Evolutionary conservation across 2,113 vertebrate species (phyloP), one percentile per base, ranked within the genome.

Genomic region (Thalassarche chlororhynchos): DNA sequence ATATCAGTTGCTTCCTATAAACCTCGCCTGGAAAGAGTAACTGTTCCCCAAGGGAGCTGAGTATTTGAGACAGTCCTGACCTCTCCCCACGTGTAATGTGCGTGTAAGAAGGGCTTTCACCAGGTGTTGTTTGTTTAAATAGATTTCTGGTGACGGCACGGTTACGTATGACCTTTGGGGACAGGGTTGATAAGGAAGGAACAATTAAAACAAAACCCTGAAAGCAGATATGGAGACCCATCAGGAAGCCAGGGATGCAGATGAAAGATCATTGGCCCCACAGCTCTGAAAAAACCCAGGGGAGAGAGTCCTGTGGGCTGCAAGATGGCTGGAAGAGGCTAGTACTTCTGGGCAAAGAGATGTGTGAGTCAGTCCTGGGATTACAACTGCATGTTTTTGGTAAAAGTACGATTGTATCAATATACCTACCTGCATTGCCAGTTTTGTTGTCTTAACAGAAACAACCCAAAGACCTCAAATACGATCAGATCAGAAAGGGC

Each of bases 121-220:
- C 91, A 91, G 91, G 93, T 92, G 91, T 14, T 96, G 80, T 78
- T 97, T 94, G 87, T 92, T 95, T 84, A 91, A 95, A 93, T 79
- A 84, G 89, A 91, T 84, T 87, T 83, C 87, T 93, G 70, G 36
- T 91, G 87, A 90, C 9, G 11, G 52, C 70, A 77, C 12, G 6
- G 36, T 74, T 91, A 58, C 8, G 3, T 57, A n/a, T 61, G 90
- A 91, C 75, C 90, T 95, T 76, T 92, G 91, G 85, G 96, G 66
- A 93, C 7, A 0, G 14, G 57, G 36, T 29, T 90, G 91, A 93
- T 93, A 96, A 94, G 83, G 76, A 95, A 90, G 42, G 26, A 86
- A n/a, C 51, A 97, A 81, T 87, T 89, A 93, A 89, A 95, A 97
- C 65, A 92, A 91, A 40, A 13, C 25, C 46, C 64, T 88, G 88